Base-by-base conservation (phyloP, 2,888 invertebrate genomes). In the Philereme transversata region DNA sequence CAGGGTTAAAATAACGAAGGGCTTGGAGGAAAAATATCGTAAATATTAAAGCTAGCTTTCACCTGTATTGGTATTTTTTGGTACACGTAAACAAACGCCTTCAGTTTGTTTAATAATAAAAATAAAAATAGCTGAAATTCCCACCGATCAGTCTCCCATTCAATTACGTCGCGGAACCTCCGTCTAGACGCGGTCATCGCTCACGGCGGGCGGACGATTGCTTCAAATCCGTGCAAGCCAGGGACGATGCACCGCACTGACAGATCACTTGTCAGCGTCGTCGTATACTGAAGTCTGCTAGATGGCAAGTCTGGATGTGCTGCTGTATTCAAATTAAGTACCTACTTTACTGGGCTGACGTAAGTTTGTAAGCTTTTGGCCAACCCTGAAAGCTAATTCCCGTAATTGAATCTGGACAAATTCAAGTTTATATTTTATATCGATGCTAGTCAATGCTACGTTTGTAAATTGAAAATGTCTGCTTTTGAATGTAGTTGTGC, bases 191-290 rank as follows among this genome's bases (percentile, higher is more conserved):
- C 35, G 57, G 62, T 54, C 57, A 62, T 65, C 65, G 58, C 62
- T 65, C 62, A 65, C 53, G 40, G 10, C 9, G 46, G 36, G 51
- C 51, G 56, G 54, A 72, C 67, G 71, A 69, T 68, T 70, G 76
- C 75, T 74, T 77, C 72, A 81, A 85, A 86, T 86, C 86, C 82
- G 75, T 78, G 86, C 84, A 85, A 84, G 81, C 79, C 60, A 10
- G 64, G 68, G 69, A 73, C 60, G 74, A 71, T 74, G 67, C 64
- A 71, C 67, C 65, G 62, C 73, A 66, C 75, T 82, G 84, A 84
- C 85, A 78, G 82, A 80, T 83, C 81, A 82, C 83, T 81, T 80
- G 79, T 83, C 83, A 79, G 73, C 78, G 79, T 82, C 78, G 52
- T 60, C 57, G 50, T 63, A 49, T 52, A 41, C 36, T 56, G 51